Evolutionary conservation across 2,113 vertebrate species (phyloP), one percentile per base, ranked within the genome.

Genomic region (Centropus unirufus): DNA sequence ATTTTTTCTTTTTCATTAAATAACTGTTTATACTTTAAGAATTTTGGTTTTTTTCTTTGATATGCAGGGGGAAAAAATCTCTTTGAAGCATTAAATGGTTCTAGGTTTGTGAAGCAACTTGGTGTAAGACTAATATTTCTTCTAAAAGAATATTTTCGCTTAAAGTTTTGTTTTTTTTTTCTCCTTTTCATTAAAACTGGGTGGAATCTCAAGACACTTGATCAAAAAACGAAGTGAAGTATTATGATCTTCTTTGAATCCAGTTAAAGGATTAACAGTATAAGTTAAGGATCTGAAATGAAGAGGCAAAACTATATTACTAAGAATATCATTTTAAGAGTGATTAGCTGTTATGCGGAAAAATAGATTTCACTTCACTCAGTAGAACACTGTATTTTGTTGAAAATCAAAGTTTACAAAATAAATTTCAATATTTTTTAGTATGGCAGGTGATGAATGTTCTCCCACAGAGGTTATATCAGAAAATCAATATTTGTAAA

Each of bases 401-500:
- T 92, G 80, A 87, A 64, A 96, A 91, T 94, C 87, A 95, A 93
- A 95, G 82, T 97, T 97, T 97, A 93, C 95, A 95, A 98, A 98
- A 97, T 96, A 97, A 87, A 96, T 96, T 96, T 97, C 90, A 95
- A 96, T 98, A 97, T 97, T 98, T 98, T 91, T 98, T 97, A 96
- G 95, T 98, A 97, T 98, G 97, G 98, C 97, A 96, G 98, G 98
- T 99, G 99, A 99, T 99, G 98, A 99, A 99, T 99, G 98, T 98
- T 97, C 97, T 97, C 94, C 96, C 98, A 97, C 98, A 97, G 98
- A 99, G 98, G 98, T 98, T 96, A 97, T 98, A 98, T 98, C 98
- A 98, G 97, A 99, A 99, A 99, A 99, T 99, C 99, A 98, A 99
- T 99, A 98, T 97, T 98, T 98, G 97, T 98, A 99, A 99, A 99